Percentiles rank a stretch among this genome's conserved stretches.
Conservation (phyloP, 2,113 vertebrate species). For the Oxyura jamaicensis region DNA sequence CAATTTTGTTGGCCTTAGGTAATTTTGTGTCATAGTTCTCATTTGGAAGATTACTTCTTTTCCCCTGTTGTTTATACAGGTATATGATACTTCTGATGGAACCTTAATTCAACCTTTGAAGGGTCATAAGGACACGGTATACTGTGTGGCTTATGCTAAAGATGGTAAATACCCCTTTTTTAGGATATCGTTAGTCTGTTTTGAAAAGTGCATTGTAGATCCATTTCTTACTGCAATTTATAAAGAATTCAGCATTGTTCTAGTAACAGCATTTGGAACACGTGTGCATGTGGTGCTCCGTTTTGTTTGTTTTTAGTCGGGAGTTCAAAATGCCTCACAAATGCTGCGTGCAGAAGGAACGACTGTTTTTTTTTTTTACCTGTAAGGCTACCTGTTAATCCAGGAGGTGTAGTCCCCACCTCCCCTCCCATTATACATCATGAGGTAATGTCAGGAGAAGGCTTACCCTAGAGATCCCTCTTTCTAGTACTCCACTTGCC, state of each 20-base stretch:
- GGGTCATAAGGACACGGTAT: conserved; percentile 95
- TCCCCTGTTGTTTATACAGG: conserved; percentile 72
- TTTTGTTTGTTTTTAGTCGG: neutral
- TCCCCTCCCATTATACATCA: neutral
- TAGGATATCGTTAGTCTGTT: neutral
- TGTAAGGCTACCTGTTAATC: neutral
- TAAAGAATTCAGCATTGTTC: neutral
- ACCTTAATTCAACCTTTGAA: conserved; percentile 93
- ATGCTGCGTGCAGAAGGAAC: neutral
- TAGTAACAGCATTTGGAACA: neutral
- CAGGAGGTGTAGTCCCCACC: neutral
- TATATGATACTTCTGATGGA: conserved; percentile 94
- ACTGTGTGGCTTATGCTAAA: conserved; percentile 96
- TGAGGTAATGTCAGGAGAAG: fast-evolving
- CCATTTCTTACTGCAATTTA: fast-evolving
- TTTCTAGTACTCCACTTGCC: neutral
- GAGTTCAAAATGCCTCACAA: neutral
- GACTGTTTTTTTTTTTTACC: fast-evolving
- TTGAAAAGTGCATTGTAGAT: too few relatives aligned
- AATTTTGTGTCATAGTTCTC: neutral
- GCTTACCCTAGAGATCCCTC: neutral
- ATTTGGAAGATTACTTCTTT: neutral
- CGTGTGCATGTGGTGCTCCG: fast-evolving
- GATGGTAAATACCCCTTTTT: conserved; percentile 82
- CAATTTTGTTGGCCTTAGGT: neutral